Conservation (phyloP, 2,113 vertebrate genomes). For the Dendropsophus ebraccatus region DNA sequence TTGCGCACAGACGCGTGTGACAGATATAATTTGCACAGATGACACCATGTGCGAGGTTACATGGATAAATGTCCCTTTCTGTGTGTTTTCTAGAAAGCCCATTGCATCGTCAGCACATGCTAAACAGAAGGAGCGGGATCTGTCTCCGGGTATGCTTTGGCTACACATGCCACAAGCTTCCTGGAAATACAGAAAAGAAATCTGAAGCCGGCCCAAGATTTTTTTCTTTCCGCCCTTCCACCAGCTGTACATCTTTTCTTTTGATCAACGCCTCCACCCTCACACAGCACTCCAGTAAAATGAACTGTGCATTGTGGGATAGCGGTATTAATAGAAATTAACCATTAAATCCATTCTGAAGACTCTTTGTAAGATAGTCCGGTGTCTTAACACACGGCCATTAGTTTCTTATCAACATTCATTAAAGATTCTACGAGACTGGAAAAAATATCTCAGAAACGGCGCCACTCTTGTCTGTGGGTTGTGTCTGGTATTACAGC, state of each 20-base stretch:
- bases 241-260: conserved; percentile 58
- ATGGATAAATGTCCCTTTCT: not conserved
- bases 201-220: conserved; percentile 55
- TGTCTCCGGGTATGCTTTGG: conserved; percentile 42
- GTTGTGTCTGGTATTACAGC: no score
- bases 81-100: conserved; percentile 52
- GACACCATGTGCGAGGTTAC: not conserved
- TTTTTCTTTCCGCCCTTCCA: conserved; percentile 51
- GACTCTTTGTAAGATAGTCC: no score
- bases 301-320: conserved; percentile 33
- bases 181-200: conserved; percentile 51
- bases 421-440: no score
- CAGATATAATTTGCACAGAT: not conserved
- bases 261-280: conserved; percentile 52
- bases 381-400: no score
- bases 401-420: no score
- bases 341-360: not conserved
- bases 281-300: conserved; percentile 39
- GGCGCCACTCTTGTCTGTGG: no score
- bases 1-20: not conserved
- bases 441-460: no score
- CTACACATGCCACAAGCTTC: conserved; percentile 52
- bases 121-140: conserved; percentile 48
- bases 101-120: conserved; percentile 38
- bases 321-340: conserved; percentile 50